Conservation (phyloP, 64 coral and sea anemone genomes). For the Cladopsammia gracilis region DNA sequence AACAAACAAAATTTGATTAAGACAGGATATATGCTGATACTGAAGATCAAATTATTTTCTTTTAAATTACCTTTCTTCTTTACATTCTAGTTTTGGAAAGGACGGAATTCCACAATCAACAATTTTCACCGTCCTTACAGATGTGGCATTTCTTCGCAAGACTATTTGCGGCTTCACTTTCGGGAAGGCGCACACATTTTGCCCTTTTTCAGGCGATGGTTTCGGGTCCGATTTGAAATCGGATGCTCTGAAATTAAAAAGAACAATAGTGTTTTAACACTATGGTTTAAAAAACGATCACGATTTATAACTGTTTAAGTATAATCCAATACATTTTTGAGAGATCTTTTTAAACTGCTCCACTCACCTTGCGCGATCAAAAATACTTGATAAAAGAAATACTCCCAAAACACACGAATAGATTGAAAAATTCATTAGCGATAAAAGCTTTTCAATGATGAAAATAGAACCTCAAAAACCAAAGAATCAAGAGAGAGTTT, state of each 20-base stretch:
- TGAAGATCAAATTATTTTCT: not conserved
- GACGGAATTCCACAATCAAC: slow-evolving; percentile 46
- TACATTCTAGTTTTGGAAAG: slow-evolving; percentile 15
- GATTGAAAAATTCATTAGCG: slow-evolving; percentile 2
- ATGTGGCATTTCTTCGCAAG: slow-evolving; percentile 47
- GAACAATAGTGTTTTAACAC: not conserved
- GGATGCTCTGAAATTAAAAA: not conserved
- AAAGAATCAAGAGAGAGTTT: not conserved
- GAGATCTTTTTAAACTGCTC: not conserved
- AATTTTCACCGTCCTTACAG: not conserved
- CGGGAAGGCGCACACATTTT: slow-evolving; percentile 63
- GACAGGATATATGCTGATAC: not conserved
- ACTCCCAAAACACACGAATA: not conserved
- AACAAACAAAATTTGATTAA: not conserved
- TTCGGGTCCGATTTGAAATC: not conserved
- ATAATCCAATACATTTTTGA: not conserved
- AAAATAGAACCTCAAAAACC: not conserved
- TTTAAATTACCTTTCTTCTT: slow-evolving; percentile 50
- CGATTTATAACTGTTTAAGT: too few relatives aligned
- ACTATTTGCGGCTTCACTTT: not conserved
- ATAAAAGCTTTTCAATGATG: not conserved
- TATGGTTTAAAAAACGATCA: too few relatives aligned
- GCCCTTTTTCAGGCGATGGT: slow-evolving; percentile 30
- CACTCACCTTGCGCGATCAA: not conserved
- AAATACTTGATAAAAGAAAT: not conserved